Base-by-base conservation (phyloP, 2,113 vertebrate genomes). In the Corythaixoides concolor region DNA sequence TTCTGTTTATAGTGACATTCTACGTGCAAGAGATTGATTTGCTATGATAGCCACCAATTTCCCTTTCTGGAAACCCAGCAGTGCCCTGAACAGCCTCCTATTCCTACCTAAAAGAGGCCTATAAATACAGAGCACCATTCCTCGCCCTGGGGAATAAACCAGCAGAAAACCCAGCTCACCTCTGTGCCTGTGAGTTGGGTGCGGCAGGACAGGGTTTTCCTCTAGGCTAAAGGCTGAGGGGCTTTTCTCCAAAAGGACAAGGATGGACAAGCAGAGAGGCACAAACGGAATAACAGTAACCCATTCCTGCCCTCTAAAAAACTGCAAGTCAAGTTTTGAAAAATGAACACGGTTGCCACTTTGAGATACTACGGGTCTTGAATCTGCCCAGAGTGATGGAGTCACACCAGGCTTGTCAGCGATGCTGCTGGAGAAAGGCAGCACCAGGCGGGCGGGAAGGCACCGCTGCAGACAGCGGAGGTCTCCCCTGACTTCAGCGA, bases 1-100 rank as follows among this genome's bases (percentile, higher is more conserved):
- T 53, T 87, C 67, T 64, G 41, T 37, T 85, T 80, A 68, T 11
- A 47, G 73, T 39, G 69, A 47, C 90, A 92, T 91, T 93, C 93
- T 73, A 81, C 68, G n/a, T 68, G 69, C 81, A 53, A 74, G 45
- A 76, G 77, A 92, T 85, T 92, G 95, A 92, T 97, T 90, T 93
- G 28, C 66, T 53, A 0, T 27, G 74, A 86, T 62, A 93, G 62
- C 24, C 73, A 90, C 56, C 35, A 84, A 6, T 13, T 78, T 92
- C 22, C 62, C 33, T 13, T 33, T 7, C 52, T 62, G 73, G 80
- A 68, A 81, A 72, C 4, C 8, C 72, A 66, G 64, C 69, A 70
- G 66, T 5, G 50, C 60, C 66, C 39, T 33, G 30, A 67, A 17
- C 16, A 85, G 33, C 37, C 50, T 85, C 55, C 27, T 24, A 0